Evolutionary conservation across 64 coral and sea anemone species (phyloP), one percentile per base, ranked within the genome.

Genomic region (Dendrophyllia cribrosa): DNA sequence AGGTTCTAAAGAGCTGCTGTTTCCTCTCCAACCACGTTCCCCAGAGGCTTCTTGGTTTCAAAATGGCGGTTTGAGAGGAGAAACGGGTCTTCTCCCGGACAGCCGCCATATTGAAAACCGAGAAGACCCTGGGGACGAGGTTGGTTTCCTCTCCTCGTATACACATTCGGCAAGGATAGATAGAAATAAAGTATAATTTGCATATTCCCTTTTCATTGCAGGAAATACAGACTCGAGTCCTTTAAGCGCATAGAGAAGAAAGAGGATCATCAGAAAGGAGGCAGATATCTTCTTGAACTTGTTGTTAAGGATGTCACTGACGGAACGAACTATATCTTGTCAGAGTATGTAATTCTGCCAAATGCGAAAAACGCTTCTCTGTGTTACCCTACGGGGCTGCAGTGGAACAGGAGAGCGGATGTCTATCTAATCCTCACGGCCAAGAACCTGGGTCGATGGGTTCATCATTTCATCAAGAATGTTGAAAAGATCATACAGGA

Each of bases 391-490:
- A 46, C 43, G 9, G 82, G 60, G 14, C 20, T 85, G 7, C 82
- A 46, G 2, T 86, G 84, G 84, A 71, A 87, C 23, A 87, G 47
- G 34, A 70, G 0, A 6, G 84, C 84, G 6, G 65, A 87, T 66
- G 79, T 83, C 43, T 83, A 62, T 12, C 12, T 83, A 59, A 58
- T 83, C 0, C 9, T 83, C 4, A 86, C 82, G 63, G 82, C 82
- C 62, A 13, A 86, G 66, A 86, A 86, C 63, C 82, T 65, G 14
- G 82, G 79, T 43, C 51, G 79, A 51, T 83, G 79, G 55, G 13
- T 83, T 58, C 79, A 83, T 9, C 79, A 83, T 86, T 86, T 86
- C 63, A 86, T 86, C 0, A 86, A 86, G 58, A 86, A 20, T 9
- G 60, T 86, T 58, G 82, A 86, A 86, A 86, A 23, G 49, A 65